These are phyloP conservation scores for Saccopteryx bilineata DNA, from an alignment of 2,113 vertebrate genomes.

Conservation along the genomic window DNA sequence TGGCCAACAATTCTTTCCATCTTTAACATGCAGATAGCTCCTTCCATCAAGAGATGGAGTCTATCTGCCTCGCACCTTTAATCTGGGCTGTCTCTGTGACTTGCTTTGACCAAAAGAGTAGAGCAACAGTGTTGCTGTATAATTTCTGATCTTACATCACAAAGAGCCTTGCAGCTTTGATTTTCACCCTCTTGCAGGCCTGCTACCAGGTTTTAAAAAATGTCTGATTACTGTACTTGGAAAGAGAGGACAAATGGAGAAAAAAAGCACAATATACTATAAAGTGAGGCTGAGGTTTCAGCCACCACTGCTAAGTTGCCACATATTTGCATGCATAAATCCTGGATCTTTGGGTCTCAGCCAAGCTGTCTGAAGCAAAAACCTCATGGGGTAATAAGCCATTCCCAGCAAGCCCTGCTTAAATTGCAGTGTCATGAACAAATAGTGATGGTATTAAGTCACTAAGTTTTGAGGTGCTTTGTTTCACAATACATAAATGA, in stretches of 20 bases:
- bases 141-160: background rate
- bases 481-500: background rate
- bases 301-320: background rate
- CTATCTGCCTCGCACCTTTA: background rate
- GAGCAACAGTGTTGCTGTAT: constrained; percentile 1
- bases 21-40: background rate
- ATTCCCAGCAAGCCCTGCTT: background rate
- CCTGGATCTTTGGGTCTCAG: background rate
- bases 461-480: background rate
- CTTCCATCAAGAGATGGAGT: background rate
- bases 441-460: background rate
- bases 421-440: background rate
- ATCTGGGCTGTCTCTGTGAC: background rate
- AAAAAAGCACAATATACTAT: background rate
- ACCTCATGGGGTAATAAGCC: background rate
- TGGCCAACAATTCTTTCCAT: background rate
- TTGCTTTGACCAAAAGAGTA: background rate
- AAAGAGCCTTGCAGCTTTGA: background rate
- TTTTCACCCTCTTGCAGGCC: background rate
- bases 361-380: background rate
- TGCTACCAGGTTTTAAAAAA: background rate
- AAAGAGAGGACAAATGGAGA: background rate
- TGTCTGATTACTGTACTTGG: background rate
- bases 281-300: background rate
- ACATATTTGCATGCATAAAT: background rate